Evolutionary conservation across 2,113 vertebrate genomes (phyloP), one percentile per base, ranked within the genome.

Genomic region (Pipa parva): DNA sequence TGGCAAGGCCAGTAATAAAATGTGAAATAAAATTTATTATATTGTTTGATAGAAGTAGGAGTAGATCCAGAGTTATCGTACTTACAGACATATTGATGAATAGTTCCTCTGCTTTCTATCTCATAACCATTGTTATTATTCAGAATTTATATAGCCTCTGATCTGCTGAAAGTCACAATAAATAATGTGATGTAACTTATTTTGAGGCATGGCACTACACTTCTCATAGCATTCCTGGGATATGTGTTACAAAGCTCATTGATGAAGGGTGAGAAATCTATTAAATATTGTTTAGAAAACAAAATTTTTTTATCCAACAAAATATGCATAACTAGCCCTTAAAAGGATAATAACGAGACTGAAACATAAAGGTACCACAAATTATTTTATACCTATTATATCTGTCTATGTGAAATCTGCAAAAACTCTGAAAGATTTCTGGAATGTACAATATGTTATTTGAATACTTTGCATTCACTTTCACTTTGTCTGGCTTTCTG

Each of bases 91-190:
- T 68, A 21, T 51, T 68, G 65, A 68, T 68, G 15, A 28, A 68
- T 68, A 59, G 55, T 59, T 39, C 59, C 59, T 57, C 55, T 59
- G 57, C 46, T 31, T 59, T 31, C 65, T 59, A 58, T 45, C 55
- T 67, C 10, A 59, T 68, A 39, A 31, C 56, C 56, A 59, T 68
- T 68, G 56, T 68, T 68, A 52, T 68, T 59, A 36, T 59, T 50
- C 24, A 68, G 33, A 59, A 59, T 68, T 68, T 59, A 68, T 68
- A 37, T 68, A 68, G 65, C 46, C 29, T 59, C 39, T 68, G 46
- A 68, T 45, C 31, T 36, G 10, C 17, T 33, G 20, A 36, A 21
- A 9, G 25, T 39, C 37, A 20, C 46, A 13, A 63, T 63, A 63
- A 63, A 63, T 63, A 33, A 37, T 26, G 28, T n/a, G 22, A 39